Percentiles rank a stretch among this genome's conserved stretches.
These are phyloP conservation scores for Trachurus trachurus DNA, from an alignment of 2,797 vertebrate species.

Conservation along the genomic window DNA sequence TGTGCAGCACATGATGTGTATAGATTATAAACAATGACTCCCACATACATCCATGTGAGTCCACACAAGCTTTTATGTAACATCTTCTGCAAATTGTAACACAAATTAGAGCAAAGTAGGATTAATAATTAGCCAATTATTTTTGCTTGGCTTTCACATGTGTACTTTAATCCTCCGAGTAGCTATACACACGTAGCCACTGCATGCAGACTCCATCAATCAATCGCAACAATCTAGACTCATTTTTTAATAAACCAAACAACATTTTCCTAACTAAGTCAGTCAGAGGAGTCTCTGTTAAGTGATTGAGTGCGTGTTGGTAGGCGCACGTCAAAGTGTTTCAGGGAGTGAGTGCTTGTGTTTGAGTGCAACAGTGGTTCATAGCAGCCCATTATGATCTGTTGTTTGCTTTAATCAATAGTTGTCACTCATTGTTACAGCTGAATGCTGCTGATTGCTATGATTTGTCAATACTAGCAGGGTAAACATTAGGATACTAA, in stretches of 20 bases:
- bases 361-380: constrained; percentile 64
- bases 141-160: constrained; percentile 32
- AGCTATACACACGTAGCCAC: constrained; percentile 13
- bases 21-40: constrained; percentile 44
- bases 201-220: constrained; percentile 34
- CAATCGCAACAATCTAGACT: constrained; percentile 30
- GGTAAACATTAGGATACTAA: constrained; percentile 76
- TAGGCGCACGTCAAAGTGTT: constrained; percentile 49
- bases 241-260: constrained; percentile 48
- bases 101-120: constrained; percentile 53
- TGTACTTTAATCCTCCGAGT: constrained; percentile 42
- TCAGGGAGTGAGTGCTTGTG: constrained; percentile 44
- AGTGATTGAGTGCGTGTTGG: constrained; percentile 54
- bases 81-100: constrained; percentile 32
- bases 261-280: constrained; percentile 54
- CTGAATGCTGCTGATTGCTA: constrained; percentile 76
- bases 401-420: constrained; percentile 80
- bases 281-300: constrained; percentile 40
- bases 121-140: constrained; percentile 56
- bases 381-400: constrained; percentile 74
- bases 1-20: constrained; percentile 62
- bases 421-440: constrained; percentile 73
- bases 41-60: constrained; percentile 8
- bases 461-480: constrained; percentile 73
- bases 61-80: constrained; percentile 17